Evolutionary conservation across 2,888 invertebrate genomes (phyloP).

Genomic region (Lingula anatina): DNA sequence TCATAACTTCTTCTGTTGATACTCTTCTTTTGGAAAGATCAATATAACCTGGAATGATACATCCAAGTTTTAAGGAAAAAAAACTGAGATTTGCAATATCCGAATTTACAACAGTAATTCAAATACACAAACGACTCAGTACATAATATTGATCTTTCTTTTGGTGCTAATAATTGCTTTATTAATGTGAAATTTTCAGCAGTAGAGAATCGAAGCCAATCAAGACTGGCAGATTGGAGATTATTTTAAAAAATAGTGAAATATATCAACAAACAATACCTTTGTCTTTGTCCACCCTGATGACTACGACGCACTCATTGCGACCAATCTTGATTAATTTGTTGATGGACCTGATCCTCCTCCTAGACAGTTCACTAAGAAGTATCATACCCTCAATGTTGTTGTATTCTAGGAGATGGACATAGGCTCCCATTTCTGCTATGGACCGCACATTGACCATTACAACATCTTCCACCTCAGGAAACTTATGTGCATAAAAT

Average conservation of each 20-base stretch:
- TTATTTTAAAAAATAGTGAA: no score
- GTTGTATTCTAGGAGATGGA: slow-evolving; percentile 94
- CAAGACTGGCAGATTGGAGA: no score
- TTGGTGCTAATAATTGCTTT: no score
- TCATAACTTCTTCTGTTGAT: slow-evolving; percentile 94
- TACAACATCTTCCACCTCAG: slow-evolving; percentile 98
- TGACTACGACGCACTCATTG: slow-evolving; percentile 98
- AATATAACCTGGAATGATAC: slow-evolving; percentile 76
- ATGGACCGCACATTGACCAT: slow-evolving; percentile 97
- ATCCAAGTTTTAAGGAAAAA: no score
- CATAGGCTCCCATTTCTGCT: slow-evolving; percentile 99
- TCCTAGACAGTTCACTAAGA: slow-evolving; percentile 92
- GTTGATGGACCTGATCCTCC: slow-evolving; percentile 98
- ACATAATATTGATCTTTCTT: no score
- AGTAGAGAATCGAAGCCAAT: no score
- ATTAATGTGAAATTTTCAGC: no score
- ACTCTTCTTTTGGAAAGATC: slow-evolving; percentile 98
- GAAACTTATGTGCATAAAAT: slow-evolving; percentile 95
- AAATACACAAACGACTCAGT: no score
- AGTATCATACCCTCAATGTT: slow-evolving; percentile 98
- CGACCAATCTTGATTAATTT: slow-evolving; percentile 97
- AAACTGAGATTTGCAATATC: no score
- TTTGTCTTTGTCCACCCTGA: slow-evolving; percentile 98
- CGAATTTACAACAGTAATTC: no score
- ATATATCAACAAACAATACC: no score